Conservation (phyloP, 1,140 invertebrate species). For the Drosophila mauritiana region DNA sequence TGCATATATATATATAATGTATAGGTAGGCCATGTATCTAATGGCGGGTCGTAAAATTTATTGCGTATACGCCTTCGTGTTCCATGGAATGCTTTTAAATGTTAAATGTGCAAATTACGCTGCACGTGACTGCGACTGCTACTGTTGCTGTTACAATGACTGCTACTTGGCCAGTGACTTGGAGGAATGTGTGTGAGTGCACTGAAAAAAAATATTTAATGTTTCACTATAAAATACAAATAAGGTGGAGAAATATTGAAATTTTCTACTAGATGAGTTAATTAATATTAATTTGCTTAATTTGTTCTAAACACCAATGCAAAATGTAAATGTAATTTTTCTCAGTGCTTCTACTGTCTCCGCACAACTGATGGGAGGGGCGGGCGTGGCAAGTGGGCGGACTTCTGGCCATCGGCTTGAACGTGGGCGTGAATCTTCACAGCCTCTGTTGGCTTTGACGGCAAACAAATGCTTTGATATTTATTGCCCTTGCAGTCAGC, state of each 20-base stretch:
- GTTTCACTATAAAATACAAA: neutral
- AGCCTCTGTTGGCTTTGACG: conserved; percentile 74
- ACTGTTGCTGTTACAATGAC: conserved; percentile 29
- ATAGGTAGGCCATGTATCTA: conserved; percentile 65
- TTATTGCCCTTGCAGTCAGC: conserved; percentile 66
- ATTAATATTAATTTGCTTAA: too few species aligned
- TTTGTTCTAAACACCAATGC: too few species aligned
- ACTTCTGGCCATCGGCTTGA: conserved; percentile 40
- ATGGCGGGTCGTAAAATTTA: conserved; percentile 81
- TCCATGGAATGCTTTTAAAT: conserved; percentile 72
- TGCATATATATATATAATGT: neutral
- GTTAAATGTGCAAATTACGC: conserved; percentile 79
- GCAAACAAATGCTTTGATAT: conserved; percentile 82
- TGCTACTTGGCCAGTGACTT: conserved; percentile 19
- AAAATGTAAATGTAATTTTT: too few species aligned
- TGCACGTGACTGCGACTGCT: conserved; percentile 69
- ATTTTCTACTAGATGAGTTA: too few species aligned
- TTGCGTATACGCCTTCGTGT: conserved; percentile 79
- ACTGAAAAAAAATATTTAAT: conserved; percentile 1
- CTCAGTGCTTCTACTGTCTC: neutral
- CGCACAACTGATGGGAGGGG: conserved; percentile 1
- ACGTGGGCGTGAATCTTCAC: conserved; percentile 64
- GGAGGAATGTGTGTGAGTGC: neutral
- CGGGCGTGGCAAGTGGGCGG: conserved; percentile 27
- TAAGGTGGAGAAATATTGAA: too few species aligned